Evolutionary conservation across 2,113 vertebrate genomes (phyloP), one percentile per base, ranked within the genome.

Genomic region (Spea multiplicata): DNA sequence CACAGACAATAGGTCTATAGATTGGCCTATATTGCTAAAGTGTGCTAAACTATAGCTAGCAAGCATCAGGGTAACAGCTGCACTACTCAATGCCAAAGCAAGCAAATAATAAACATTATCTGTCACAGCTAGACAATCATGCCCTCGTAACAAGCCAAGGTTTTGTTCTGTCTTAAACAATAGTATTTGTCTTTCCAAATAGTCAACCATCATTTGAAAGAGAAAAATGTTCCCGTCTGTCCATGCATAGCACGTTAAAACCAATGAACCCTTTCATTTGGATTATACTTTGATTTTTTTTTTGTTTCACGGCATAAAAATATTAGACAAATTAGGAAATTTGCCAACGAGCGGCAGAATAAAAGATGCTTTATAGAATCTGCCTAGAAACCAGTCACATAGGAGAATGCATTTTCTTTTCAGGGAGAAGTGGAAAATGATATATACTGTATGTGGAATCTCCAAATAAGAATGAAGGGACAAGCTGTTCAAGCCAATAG

Each of bases 381-480:
- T 74, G 71, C 78, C 78, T 68, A 68, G 78, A 67, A 80, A 80
- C 71, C 12, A 57, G 8, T 7, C 52, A 61, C 55, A 74, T 59
- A 16, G 62, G 61, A 80, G 62, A 68, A 73, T 48, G 71, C 66
- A 46, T 79, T 49, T 72, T 73, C 9, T 74, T 48, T 49, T 73
- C 49, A 16, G 64, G 64, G 71, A 68, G 9, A 17, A 6, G 12
- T 44, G 64, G 66, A 71, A 68, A 83, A 52, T 70, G 83, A 83
- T 75, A 78, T 80, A 82, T 83, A 75, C 80, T 30, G 30, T 30
- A 30, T 30, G 30, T 30, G 84, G 66, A 69, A 75, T 88, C 82
- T 85, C 82, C 83, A 87, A 85, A 89, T 85, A 81, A 82, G 66
- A 85, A 62, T 68, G 57, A 87, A 83, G 85, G 86, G 86, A 89